These are phyloP conservation scores for Oostethus manadensis DNA, from an alignment of 2,113 vertebrate genomes.

Conservation along the genomic window DNA sequence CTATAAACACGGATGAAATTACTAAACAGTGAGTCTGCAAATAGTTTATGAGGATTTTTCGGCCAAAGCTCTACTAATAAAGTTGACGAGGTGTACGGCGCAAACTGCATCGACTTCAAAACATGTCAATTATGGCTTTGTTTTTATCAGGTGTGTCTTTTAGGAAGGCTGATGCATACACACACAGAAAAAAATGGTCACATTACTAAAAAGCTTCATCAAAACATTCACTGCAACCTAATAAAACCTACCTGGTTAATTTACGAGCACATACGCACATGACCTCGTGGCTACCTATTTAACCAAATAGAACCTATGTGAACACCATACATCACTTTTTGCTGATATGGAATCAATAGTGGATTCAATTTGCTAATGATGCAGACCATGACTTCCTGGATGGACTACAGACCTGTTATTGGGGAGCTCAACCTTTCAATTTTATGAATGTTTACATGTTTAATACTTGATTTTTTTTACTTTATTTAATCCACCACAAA, in stretches of 20 bases:
- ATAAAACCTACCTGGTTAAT: conserved; percentile 66
- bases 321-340: conserved; percentile 69
- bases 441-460: background rate
- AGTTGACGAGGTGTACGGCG: conserved; percentile 24
- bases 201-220: background rate
- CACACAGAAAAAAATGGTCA: too few relatives aligned
- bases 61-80: conserved; percentile 51
- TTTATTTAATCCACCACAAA: background rate
- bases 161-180: background rate
- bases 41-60: conserved; percentile 60
- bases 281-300: conserved; percentile 62
- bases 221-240: conserved; percentile 39
- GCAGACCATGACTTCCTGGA: conserved; percentile 60
- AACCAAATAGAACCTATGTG: conserved; percentile 73
- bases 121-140: conserved; percentile 6
- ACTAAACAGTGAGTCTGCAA: conserved; percentile 52
- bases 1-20: conserved; percentile 66
- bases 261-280: conserved; percentile 58
- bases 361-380: conserved; percentile 71
- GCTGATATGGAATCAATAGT: conserved; percentile 67
- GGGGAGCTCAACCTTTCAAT: conserved; percentile 22
- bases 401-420: conserved; percentile 37
- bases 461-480: background rate
- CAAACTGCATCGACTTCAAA: conserved; percentile 11
- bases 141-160: background rate